Conservation (phyloP, 1,140 invertebrate genomes). For the Trachelipus rathkii region DNA sequence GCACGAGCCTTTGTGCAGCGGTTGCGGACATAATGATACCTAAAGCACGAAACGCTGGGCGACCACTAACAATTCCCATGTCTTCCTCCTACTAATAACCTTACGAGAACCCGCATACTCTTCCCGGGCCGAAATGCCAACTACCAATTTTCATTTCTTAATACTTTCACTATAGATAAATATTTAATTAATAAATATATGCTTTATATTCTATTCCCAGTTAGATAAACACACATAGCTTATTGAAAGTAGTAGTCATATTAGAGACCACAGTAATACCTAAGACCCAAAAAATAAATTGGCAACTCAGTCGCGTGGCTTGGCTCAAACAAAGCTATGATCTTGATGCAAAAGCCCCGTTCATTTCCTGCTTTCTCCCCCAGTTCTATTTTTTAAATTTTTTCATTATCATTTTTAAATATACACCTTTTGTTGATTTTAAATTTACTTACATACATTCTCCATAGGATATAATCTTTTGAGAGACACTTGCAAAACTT, state of each 20-base stretch:
- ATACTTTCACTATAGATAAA: neutral
- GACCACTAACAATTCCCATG: slow-evolving; percentile 29
- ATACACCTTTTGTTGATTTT: too few species aligned
- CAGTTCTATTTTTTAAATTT: too few species aligned
- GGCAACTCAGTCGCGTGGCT: slow-evolving; percentile 9
- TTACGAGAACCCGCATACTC: slow-evolving; percentile 2
- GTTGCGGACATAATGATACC: slow-evolving; percentile 39
- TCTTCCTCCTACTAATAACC: slow-evolving; percentile 14
- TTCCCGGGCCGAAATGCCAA: neutral
- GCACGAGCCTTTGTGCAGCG: slow-evolving; percentile 42
- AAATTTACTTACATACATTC: too few species aligned
- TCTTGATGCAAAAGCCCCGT: neutral
- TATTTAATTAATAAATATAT: too few species aligned
- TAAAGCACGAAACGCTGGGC: slow-evolving; percentile 24
- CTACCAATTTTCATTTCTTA: neutral
- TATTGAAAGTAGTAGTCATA: too few species aligned
- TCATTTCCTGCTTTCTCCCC: neutral
- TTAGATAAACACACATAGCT: too few species aligned
- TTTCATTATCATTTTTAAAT: too few species aligned
- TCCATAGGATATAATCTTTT: too few species aligned
- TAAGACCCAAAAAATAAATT: neutral
- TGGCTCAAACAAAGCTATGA: neutral
- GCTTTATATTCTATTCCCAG: too few species aligned
- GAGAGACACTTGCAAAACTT: too few species aligned
- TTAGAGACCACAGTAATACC: too few species aligned